phyloP scores from a whole-genome alignment of 2,797 vertebrate species.

The Borostomias antarcticus region DNA sequence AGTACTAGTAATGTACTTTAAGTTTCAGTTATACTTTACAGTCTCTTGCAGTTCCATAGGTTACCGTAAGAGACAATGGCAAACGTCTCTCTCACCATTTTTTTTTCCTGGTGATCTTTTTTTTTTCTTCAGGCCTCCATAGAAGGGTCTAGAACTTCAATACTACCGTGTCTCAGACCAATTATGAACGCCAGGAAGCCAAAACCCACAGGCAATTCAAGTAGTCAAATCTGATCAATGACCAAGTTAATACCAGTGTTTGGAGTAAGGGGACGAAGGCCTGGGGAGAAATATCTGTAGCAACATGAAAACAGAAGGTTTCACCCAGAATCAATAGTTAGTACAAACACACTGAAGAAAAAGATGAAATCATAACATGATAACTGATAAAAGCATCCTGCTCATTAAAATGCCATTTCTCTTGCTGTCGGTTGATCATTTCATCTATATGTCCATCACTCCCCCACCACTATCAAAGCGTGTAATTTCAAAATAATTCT shows the following conservation, averaged over 20 bases:
- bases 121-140: too few relatives aligned
- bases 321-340: constrained; percentile 89
- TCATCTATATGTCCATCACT: constrained; percentile 90
- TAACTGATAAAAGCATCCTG: constrained; percentile 88
- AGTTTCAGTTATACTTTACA: too few relatives aligned
- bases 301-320: constrained; percentile 92
- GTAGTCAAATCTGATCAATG: constrained; percentile 83
- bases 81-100: constrained; percentile 26
- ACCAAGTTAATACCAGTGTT: constrained; percentile 90
- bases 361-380: constrained; percentile 81
- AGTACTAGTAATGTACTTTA: too few relatives aligned
- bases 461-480: constrained; percentile 86
- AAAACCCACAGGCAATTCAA: constrained; percentile 86
- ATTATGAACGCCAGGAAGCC: constrained; percentile 79
- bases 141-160: too few relatives aligned
- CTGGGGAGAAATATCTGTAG: constrained; percentile 89
- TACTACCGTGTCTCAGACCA: constrained; percentile 81
- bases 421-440: constrained; percentile 86
- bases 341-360: constrained; percentile 78
- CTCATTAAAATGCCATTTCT: constrained; percentile 96
- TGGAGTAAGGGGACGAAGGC: constrained; percentile 82
- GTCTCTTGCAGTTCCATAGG: neutral
- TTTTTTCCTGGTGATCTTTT: too few relatives aligned
- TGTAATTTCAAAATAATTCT: constrained; percentile 89
- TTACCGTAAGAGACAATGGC: neutral